Percentiles rank a stretch among this genome's conserved stretches.
Conservation (phyloP, 2,797 vertebrate genomes). For the Hippocampus kuda region DNA sequence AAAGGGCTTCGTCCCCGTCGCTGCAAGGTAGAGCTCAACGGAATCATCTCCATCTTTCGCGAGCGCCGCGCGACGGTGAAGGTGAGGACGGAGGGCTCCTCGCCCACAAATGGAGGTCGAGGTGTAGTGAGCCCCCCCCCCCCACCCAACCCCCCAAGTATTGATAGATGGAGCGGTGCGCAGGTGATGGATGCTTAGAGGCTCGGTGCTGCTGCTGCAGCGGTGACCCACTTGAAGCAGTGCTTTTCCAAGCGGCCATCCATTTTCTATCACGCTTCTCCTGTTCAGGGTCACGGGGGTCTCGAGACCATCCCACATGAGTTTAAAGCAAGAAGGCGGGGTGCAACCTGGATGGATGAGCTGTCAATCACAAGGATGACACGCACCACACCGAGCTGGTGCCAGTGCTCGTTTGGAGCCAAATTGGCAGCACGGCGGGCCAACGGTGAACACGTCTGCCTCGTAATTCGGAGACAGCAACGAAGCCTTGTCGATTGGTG, state of each 20-base stretch:
- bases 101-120: constrained; percentile 51
- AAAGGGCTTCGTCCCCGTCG: not conserved
- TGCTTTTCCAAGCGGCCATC: constrained; percentile 3
- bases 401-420: too few species aligned
- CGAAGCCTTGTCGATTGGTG: too few species aligned
- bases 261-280: constrained; percentile 1
- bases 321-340: not conserved
- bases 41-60: not conserved
- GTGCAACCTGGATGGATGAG: not conserved
- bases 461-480: too few species aligned
- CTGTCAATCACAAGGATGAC: constrained; percentile 3
- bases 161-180: constrained; percentile 57
- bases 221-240: constrained; percentile 50
- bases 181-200: constrained; percentile 56
- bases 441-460: too few species aligned
- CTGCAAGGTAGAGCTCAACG: not conserved
- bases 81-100: constrained; percentile 20
- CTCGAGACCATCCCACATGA: not conserved
- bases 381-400: not conserved
- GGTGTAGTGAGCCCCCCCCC: constrained; percentile 17
- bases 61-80: constrained; percentile 6
- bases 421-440: too few species aligned
- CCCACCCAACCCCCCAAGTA: constrained; percentile 4
- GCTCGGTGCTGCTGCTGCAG: constrained; percentile 35
- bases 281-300: not conserved